Base-by-base conservation (phyloP, 2,113 vertebrate genomes). In the Xerus inauris region DNA sequence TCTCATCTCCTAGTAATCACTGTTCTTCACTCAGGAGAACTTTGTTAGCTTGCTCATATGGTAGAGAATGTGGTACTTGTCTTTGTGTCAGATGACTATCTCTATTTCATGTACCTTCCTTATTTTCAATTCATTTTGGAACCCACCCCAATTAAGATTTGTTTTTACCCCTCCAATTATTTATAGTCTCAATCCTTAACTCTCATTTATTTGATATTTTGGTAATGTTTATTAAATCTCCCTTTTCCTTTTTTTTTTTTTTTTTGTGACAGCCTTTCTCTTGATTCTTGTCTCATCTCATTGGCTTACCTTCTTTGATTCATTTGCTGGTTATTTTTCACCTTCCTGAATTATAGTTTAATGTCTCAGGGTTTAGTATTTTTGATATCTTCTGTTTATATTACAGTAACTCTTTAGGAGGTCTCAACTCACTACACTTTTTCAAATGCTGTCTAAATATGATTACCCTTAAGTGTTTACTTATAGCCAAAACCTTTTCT, bases 371-470 rank as follows among this genome's bases (percentile, higher is more conserved):
- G 3, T 47, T 89, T 72, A 79, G 19, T 83, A 20, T 87, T 89
- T 83, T 75, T 38, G 8, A 32, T 76, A 47, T 47, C 14, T 85
- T 93, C 22, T 57, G 26, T 45, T 67, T 84, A 75, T 40, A 67
- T 72, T 75, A 57, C 2, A 64, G 51, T 79, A 77, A 79, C n/a
- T 76, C 17, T 26, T 32, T 14, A 64, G 22, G n/a, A 40, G 13
- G 49, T 81, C 9, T 51, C 35, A 85, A 42, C 8, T 0, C 11
- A 80, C 30, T 8, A 5, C 22, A 45, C 32, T 4, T 77, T 30
- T 94, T 84, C 28, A 69, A 94, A 42, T 67, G 47, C 62, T 96
- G 10, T 62, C n/a, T 49, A 81, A 84, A 85, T 88, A 45, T 17
- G 7, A 26, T 72, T 90, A 64, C 5, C 6, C 10, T 42, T 6